A percentile compares a stretch with the other conserved stretches of the same genome.
Conservation (phyloP, 2,888 invertebrate species). For the Isoperla grammatica region DNA sequence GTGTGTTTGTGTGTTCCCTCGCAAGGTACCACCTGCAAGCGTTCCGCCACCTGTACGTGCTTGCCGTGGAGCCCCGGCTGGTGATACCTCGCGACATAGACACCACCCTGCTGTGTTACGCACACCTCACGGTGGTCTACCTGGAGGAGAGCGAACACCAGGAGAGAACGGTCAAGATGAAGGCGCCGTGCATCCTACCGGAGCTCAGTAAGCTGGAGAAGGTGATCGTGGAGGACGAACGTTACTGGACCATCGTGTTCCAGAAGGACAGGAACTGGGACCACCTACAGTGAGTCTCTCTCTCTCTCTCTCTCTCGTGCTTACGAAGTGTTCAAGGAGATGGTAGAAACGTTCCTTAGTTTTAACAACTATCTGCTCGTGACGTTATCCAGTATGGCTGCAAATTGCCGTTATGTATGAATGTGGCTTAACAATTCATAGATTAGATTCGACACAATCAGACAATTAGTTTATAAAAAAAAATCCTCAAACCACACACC, state of each 20-base stretch:
- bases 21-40: conserved; percentile 98
- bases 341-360: too few species aligned
- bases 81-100: conserved; percentile 82
- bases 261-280: conserved; percentile 79
- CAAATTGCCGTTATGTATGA: too few species aligned
- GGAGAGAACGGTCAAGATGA: conserved; percentile 50
- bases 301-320: too few species aligned
- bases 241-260: conserved; percentile 88
- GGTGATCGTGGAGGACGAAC: conserved; percentile 66
- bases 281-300: conserved; percentile 63
- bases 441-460: too few species aligned
- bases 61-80: conserved; percentile 87
- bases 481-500: too few species aligned
- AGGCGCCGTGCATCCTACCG: conserved; percentile 82
- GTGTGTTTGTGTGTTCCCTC: too few species aligned
- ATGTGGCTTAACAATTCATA: too few species aligned
- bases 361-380: too few species aligned
- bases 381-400: background rate
- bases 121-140: conserved; percentile 60
- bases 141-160: conserved; percentile 41
- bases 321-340: background rate
- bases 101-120: conserved; percentile 74
- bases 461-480: too few species aligned
- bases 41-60: conserved; percentile 89
- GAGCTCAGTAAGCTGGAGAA: conserved; percentile 63